phyloP scores from a whole-genome alignment of 2,797 vertebrate genomes.

The Cichlasoma orientale region DNA sequence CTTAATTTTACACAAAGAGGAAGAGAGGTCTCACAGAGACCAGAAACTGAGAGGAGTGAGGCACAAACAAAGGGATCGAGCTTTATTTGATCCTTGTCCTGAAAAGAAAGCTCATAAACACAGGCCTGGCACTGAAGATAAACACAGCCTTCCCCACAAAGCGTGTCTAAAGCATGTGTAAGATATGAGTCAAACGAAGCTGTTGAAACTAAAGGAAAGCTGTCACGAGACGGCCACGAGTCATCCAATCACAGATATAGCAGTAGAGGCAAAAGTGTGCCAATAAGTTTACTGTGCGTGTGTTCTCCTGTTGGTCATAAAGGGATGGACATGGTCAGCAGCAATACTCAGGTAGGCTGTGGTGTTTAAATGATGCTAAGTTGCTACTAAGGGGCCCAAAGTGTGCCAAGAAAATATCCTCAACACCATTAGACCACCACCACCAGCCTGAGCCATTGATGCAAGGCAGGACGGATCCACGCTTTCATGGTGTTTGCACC shows the following conservation, averaged over 20 bases:
- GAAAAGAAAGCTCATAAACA: neutral
- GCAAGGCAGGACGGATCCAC: neutral
- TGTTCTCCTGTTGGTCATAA: neutral
- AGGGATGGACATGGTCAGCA: neutral
- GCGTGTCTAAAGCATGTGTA: neutral
- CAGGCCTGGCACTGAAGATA: neutral
- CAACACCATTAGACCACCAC: neutral
- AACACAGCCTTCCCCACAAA: neutral
- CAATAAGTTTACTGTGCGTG: neutral
- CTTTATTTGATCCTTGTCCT: neutral
- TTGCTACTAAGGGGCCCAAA: too few species aligned
- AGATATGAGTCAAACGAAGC: neutral
- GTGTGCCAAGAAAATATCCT: too few species aligned
- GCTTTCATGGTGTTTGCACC: neutral
- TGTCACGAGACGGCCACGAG: too few species aligned
- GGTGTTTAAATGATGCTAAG: neutral
- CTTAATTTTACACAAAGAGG: neutral
- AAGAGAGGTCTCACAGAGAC: neutral
- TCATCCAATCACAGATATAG: too few species aligned
- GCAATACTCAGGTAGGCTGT: neutral
- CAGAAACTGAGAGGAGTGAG: neutral
- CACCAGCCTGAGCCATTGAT: accelerated
- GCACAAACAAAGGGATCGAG: neutral
- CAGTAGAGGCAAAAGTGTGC: neutral
- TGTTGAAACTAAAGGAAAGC: too few species aligned